phyloP scores from a whole-genome alignment of 2,113 vertebrate species.

The Tretioscincus oriximinensis region DNA sequence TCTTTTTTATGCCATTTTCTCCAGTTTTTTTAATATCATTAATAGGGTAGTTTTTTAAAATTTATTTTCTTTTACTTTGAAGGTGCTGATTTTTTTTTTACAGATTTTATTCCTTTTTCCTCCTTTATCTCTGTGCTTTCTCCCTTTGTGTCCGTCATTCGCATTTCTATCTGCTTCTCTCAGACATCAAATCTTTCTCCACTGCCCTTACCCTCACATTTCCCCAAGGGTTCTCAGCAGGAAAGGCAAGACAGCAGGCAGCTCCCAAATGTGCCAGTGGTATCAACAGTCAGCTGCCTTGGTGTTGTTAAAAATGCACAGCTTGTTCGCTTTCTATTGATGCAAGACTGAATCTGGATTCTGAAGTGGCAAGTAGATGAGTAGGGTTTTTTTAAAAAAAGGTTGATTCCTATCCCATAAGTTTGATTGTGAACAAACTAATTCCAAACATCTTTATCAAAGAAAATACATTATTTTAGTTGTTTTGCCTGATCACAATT shows the following conservation, averaged over 20 bases:
- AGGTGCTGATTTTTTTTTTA: neutral
- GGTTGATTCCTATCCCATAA: neutral
- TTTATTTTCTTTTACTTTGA: neutral
- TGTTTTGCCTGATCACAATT: too few relatives aligned
- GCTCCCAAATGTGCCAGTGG: constrained; percentile 4
- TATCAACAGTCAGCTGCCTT: neutral
- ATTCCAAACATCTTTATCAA: constrained; percentile 4
- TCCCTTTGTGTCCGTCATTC: neutral
- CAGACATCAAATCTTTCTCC: neutral
- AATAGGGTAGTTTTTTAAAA: neutral
- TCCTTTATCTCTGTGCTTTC: neutral
- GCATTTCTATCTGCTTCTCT: neutral
- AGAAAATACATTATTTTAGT: neutral
- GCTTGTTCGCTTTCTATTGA: neutral
- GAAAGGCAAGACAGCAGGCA: neutral
- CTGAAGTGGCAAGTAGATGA: constrained; percentile 2
- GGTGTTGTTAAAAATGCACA: neutral
- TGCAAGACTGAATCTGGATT: constrained; percentile 1
- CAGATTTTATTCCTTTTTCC: too few relatives aligned
- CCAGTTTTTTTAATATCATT: neutral
- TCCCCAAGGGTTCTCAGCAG: fast-evolving
- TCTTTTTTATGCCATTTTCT: neutral
- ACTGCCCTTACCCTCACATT: neutral
- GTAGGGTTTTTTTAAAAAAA: neutral
- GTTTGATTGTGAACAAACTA: neutral